Evolutionary conservation across 2,113 vertebrate genomes (phyloP).

Genomic region (Tonatia bakeri): DNA sequence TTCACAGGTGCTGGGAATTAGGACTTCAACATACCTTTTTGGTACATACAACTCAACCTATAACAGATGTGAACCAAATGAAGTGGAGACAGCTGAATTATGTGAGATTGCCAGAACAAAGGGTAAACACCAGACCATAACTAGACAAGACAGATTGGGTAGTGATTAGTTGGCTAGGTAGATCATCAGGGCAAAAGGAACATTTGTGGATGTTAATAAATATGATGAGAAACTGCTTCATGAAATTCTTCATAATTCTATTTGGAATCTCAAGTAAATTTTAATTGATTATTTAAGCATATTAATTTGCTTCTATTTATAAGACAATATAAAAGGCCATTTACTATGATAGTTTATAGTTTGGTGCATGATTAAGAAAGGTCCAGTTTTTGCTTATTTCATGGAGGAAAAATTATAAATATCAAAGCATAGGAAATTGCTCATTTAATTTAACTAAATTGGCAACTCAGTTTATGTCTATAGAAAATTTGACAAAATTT

Average conservation of each 20-base stretch:
- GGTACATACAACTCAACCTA: neutral
- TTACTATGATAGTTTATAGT: neutral
- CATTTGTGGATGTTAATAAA: neutral
- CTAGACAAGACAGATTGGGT: neutral
- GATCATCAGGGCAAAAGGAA: neutral
- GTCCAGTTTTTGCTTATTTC: slow-evolving; percentile 6
- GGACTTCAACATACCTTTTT: neutral
- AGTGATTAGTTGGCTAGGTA: neutral
- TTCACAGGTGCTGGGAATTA: neutral
- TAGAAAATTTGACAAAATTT: neutral
- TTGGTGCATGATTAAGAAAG: neutral
- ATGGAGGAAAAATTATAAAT: neutral
- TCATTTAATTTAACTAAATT: neutral
- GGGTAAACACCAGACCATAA: neutral
- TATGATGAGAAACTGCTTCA: neutral
- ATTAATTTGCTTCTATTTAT: neutral
- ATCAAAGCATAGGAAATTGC: neutral
- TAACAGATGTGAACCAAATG: neutral
- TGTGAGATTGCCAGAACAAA: neutral
- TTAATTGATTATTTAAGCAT: neutral
- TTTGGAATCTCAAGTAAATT: neutral
- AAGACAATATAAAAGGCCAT: neutral
- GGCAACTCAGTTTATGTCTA: neutral
- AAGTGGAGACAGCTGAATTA: neutral
- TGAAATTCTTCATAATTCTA: neutral